A percentile compares a stretch with the other conserved stretches of the same genome.
Conservation (phyloP, 2,797 vertebrate species). For the Notolabrus celidotus region DNA sequence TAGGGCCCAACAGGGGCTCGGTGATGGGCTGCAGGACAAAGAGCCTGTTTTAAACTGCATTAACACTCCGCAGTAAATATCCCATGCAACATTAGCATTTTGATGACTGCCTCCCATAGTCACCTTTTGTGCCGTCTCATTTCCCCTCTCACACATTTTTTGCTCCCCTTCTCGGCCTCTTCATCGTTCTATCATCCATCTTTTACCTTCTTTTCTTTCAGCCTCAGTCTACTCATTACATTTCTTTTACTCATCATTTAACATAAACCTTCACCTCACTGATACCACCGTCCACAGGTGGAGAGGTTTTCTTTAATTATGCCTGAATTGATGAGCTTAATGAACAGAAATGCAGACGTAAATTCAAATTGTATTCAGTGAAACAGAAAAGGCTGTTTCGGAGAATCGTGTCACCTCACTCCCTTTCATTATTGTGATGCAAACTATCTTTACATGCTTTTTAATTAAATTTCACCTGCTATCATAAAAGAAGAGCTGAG, state of each 20-base stretch:
- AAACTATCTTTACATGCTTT: conserved; percentile 55
- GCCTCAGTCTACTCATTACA: conserved; percentile 5
- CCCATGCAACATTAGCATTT: conserved; percentile 83
- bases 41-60: conserved; percentile 85
- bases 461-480: conserved; percentile 63
- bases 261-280: too few species aligned
- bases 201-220: conserved; percentile 16
- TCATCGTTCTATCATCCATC: conserved; percentile 50
- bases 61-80: conserved; percentile 84
- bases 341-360: conserved; percentile 30
- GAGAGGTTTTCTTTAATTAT: conserved; percentile 72
- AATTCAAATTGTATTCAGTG: conserved; percentile 27
- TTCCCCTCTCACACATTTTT: conserved; percentile 32
- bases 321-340: conserved; percentile 66
- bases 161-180: conserved; percentile 40
- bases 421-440: conserved; percentile 47
- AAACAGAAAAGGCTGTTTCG: conserved; percentile 31
- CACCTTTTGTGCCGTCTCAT: conserved; percentile 61
- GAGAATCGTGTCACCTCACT: conserved; percentile 29
- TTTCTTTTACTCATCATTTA: conserved; percentile 20
- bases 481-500: conserved; percentile 56
- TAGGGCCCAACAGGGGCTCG: conserved; percentile 71
- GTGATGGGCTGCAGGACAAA: conserved; percentile 79
- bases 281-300: conserved; percentile 23
- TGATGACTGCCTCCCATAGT: conserved; percentile 75